These are phyloP conservation scores for Carapus acus DNA, from an alignment of 2,797 vertebrate species.

Conservation along the genomic window DNA sequence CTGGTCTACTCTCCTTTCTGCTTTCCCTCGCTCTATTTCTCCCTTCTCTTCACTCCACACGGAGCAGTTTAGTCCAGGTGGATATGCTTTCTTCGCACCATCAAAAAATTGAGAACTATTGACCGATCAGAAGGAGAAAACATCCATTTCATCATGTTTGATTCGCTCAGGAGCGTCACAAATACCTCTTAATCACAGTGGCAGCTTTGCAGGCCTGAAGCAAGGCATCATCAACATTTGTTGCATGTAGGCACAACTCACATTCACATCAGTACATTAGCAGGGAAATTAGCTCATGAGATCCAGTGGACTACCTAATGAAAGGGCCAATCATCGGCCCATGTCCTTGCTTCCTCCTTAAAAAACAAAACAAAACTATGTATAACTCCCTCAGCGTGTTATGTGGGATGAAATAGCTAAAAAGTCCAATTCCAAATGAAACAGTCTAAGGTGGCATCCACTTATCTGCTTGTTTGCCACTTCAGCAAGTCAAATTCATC, in stretches of 20 bases:
- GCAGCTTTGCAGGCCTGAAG: neutral
- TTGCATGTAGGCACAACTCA: constrained; percentile 4
- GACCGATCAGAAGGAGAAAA: too few relatives aligned
- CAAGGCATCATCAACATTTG: constrained; percentile 11
- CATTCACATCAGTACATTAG: constrained; percentile 21
- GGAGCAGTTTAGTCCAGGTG: too few relatives aligned
- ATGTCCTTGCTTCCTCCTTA: neutral
- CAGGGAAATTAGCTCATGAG: too few relatives aligned
- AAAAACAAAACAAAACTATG: too few relatives aligned
- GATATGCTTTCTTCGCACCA: too few relatives aligned
- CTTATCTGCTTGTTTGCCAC: constrained; percentile 1
- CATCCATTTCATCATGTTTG: too few relatives aligned
- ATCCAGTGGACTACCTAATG: constrained; percentile 26
- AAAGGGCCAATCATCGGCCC: constrained; percentile 11
- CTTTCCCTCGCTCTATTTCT: too few relatives aligned
- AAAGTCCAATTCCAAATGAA: neutral
- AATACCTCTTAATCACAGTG: too few relatives aligned
- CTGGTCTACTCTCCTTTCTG: too few relatives aligned
- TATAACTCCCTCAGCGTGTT: neutral
- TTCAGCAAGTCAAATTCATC: neutral
- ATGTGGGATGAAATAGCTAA: neutral
- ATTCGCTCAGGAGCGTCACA: too few relatives aligned
- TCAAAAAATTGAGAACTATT: too few relatives aligned
- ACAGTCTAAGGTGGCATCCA: constrained; percentile 5
- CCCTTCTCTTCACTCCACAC: too few relatives aligned